Base-by-base conservation (phyloP, 2,113 vertebrate species). In the Sylvilagus bachmani region DNA sequence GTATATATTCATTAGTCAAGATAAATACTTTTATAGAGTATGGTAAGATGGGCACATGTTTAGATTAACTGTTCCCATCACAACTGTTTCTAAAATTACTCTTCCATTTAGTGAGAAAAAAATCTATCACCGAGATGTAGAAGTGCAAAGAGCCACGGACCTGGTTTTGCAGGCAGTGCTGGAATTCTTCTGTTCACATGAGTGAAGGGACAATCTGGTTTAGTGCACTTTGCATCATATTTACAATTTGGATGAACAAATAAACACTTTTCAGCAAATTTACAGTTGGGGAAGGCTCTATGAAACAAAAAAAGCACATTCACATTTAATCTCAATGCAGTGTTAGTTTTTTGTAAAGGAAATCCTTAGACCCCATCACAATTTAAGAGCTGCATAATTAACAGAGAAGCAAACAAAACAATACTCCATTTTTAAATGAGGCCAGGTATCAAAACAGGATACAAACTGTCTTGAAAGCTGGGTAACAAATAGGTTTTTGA, bases 201-300 rank as follows among this genome's bases (percentile, higher is more conserved):
- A 79, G 99, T 99, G 98, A 99, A 99, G 21, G 99, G 99, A 97
- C 99, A 99, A 92, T 99, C 99, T 38, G 98, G 97, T 94, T 99
- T 99, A 86, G 98, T 98, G 83, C 99, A 99, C 87, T 99, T 99
- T 0, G 99, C 99, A 67, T 99, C 99, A 0, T 99, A 99, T 98
- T 99, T 99, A 98, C 99, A 99, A 96, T 99, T 99, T 10, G 99
- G 99, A 96, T 99, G 99, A 96, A 99, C 98, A 97, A 99, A 99
- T 91, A 99, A 98, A 97, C 99, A 99, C 97, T 99, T 99, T 85
- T 99, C 99, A 90, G 99, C 99, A 98, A 99, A 99, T 95, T 98
- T 99, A 98, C 99, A 99, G 94, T 98, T 99, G 62, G 99, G 99
- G 97, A 99, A 99, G 69, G 98, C 99, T 98, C 99, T 99, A 96